A percentile compares a stretch with the other conserved stretches of the same genome.
Evolutionary conservation across 2,888 invertebrate genomes (phyloP).

Genomic region (Chirona hameri): DNA sequence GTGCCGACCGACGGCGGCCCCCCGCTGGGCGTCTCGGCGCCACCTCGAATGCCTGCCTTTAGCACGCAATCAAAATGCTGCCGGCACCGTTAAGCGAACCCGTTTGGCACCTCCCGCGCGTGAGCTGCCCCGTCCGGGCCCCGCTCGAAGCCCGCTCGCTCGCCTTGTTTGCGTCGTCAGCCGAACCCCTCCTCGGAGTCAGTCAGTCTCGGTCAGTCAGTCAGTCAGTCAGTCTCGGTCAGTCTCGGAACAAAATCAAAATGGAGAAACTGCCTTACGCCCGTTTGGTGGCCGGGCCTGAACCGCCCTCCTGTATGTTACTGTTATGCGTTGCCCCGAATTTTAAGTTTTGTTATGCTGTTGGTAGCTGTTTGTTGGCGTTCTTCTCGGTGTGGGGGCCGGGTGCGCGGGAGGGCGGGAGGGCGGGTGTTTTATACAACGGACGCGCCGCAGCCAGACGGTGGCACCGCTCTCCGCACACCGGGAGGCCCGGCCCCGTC

Average conservation of each 20-base stretch:
- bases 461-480: not conserved
- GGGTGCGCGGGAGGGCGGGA: not conserved
- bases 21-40: too few relatives aligned
- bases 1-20: not conserved
- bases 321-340: not conserved
- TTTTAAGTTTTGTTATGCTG: not conserved
- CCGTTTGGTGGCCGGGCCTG: not conserved
- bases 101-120: not conserved
- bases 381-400: not conserved
- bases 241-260: not conserved
- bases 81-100: not conserved
- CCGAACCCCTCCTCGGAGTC: not conserved
- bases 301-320: not conserved
- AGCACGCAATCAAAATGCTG: slow-evolving; percentile 7
- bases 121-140: not conserved
- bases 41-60: not conserved
- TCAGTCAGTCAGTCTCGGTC: not conserved
- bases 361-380: not conserved
- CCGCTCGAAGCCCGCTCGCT: not conserved
- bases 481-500: not conserved
- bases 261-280: slow-evolving; percentile 1
- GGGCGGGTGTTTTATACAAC: not conserved
- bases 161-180: not conserved
- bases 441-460: not conserved
- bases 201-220: not conserved